These are phyloP conservation scores for Helostoma temminkii DNA, from an alignment of 2,797 vertebrate species.

Conservation along the genomic window DNA sequence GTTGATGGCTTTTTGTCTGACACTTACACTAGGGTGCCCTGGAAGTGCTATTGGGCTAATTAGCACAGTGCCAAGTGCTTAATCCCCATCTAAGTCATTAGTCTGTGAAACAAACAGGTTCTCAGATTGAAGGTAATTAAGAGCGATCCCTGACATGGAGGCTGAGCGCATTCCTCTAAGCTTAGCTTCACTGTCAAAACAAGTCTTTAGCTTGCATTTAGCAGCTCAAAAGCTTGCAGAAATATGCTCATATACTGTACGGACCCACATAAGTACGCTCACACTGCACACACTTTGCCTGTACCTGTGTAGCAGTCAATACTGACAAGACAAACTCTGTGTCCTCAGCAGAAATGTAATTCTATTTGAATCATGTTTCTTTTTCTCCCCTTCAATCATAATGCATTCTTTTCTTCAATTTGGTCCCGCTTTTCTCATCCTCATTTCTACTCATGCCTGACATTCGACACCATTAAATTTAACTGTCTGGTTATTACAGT, in stretches of 20 bases:
- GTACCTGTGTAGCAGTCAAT: neutral
- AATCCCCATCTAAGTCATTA: constrained; percentile 74
- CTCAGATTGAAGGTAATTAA: constrained; percentile 73
- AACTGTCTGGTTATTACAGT: constrained; percentile 24
- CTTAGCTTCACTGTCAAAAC: constrained; percentile 41
- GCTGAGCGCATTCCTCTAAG: constrained; percentile 53
- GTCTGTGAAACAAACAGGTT: constrained; percentile 69
- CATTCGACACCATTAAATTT: constrained; percentile 29
- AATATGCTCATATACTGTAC: neutral
- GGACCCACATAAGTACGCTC: neutral
- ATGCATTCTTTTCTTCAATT: constrained; percentile 4
- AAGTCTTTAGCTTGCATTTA: constrained; percentile 19
- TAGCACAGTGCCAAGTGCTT: constrained; percentile 68
- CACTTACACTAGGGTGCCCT: constrained; percentile 42
- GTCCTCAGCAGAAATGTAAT: constrained; percentile 4
- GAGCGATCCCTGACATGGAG: constrained; percentile 70
- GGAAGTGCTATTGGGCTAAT: constrained; percentile 69
- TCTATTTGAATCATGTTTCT: constrained; percentile 5
- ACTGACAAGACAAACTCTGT: neutral
- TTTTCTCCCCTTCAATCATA: constrained; percentile 20
- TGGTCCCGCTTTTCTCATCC: neutral
- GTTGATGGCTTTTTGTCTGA: constrained; percentile 50
- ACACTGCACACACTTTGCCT: neutral
- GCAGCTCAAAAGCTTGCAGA: too few relatives aligned
- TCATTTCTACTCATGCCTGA: constrained; percentile 4